phyloP scores from a whole-genome alignment of 2,888 invertebrate genomes.

The Poecilobothrus nobilitatus region DNA sequence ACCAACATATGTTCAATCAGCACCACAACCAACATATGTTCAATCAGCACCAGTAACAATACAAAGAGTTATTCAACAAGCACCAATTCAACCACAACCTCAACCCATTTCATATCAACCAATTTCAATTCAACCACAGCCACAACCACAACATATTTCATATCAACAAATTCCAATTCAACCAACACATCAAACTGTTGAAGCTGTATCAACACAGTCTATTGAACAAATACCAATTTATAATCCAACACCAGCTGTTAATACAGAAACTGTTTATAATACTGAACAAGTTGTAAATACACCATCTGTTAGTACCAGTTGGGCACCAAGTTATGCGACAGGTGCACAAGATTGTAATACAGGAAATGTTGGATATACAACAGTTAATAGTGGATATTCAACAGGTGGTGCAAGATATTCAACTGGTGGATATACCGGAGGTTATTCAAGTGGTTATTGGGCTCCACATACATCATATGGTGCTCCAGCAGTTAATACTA shows the following conservation, averaged over 20 bases:
- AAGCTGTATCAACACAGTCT: background rate
- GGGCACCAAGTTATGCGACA: background rate
- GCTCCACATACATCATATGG: background rate
- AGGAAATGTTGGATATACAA: background rate
- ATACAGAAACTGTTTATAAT: background rate
- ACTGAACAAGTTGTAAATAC: background rate
- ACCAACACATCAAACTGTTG: background rate
- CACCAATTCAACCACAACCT: background rate
- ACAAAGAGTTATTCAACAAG: background rate
- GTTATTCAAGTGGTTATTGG: conserved; percentile 2
- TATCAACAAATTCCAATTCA: background rate
- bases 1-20: background rate
- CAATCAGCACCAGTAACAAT: background rate
- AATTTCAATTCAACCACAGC: no score
- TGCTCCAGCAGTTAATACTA: background rate
- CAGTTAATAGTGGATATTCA: conserved; percentile 3
- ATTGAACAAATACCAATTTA: background rate
- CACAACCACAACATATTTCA: no score
- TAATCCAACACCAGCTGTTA: background rate
- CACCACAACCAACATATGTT: background rate
- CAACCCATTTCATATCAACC: background rate
- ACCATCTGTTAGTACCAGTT: background rate
- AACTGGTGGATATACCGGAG: background rate
- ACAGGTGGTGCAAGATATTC: background rate
- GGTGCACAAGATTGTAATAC: background rate